phyloP scores from a whole-genome alignment of 2,797 vertebrate genomes.

The Paramormyrops hopkinsi region DNA sequence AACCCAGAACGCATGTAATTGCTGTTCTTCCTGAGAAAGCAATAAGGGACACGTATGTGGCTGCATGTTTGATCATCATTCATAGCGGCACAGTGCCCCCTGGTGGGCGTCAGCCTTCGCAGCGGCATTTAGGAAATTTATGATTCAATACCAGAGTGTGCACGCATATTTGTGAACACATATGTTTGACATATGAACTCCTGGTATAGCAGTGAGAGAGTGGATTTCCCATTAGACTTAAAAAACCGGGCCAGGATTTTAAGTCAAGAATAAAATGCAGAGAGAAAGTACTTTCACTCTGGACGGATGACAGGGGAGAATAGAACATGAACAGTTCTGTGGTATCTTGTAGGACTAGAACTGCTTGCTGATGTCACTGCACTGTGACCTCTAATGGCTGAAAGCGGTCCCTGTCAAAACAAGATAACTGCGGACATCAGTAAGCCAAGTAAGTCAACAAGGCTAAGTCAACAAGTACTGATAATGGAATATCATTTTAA shows the following conservation, averaged over 20 bases:
- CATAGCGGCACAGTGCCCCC: conserved; percentile 4
- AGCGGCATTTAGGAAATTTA: neutral
- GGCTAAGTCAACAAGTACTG: neutral
- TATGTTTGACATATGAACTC: neutral
- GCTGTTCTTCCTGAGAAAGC: neutral
- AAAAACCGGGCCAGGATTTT: neutral
- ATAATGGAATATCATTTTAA: neutral
- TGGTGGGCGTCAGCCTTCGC: neutral
- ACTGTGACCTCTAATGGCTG: neutral
- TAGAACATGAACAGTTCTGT: neutral
- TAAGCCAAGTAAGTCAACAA: neutral
- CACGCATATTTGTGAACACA: neutral
- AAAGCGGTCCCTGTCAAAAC: neutral
- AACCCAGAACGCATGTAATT: neutral
- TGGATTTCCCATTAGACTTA: neutral
- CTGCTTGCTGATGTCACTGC: neutral
- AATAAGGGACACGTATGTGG: neutral
- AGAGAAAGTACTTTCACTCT: neutral
- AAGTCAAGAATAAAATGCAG: neutral
- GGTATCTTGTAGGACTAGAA: neutral
- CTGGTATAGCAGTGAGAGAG: neutral
- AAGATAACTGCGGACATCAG: neutral
- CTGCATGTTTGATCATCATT: neutral
- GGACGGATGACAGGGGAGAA: neutral
- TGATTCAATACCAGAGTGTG: neutral